These are phyloP conservation scores for Dasypolia templi DNA, from an alignment of 2,888 invertebrate species.

Conservation along the genomic window DNA sequence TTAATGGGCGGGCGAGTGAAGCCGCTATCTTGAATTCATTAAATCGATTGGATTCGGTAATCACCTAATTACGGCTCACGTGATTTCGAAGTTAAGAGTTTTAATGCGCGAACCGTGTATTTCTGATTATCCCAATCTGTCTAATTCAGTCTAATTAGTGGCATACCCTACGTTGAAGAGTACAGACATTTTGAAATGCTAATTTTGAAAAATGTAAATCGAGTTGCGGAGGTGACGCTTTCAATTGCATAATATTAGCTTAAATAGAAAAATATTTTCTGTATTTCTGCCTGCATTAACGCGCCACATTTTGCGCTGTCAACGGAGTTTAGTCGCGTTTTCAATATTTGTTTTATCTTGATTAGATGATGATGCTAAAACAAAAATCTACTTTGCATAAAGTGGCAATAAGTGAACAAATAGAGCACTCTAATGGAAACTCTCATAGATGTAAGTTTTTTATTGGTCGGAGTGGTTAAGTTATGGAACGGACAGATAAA, in stretches of 20 bases:
- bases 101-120: slow-evolving; percentile 90
- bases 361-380: slow-evolving; percentile 47
- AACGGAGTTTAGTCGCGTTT: slow-evolving; percentile 50
- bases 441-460: slow-evolving; percentile 20
- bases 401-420: slow-evolving; percentile 48
- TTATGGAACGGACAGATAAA: not conserved
- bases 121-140: slow-evolving; percentile 86
- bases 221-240: slow-evolving; percentile 64
- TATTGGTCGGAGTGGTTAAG: slow-evolving; percentile 9
- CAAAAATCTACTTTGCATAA: slow-evolving; percentile 48
- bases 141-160: slow-evolving; percentile 85
- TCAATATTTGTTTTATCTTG: slow-evolving; percentile 57
- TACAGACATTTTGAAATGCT: slow-evolving; percentile 70
- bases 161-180: slow-evolving; percentile 69
- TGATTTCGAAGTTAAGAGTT: slow-evolving; percentile 86
- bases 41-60: slow-evolving; percentile 90
- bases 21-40: slow-evolving; percentile 89
- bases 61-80: slow-evolving; percentile 89
- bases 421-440: slow-evolving; percentile 21
- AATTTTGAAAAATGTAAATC: slow-evolving; percentile 71
- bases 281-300: slow-evolving; percentile 46
- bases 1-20: slow-evolving; percentile 86
- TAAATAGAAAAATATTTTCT: slow-evolving; percentile 64
- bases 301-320: slow-evolving; percentile 50
- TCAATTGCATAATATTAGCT: slow-evolving; percentile 69